Evolutionary conservation across 1,140 invertebrate genomes (phyloP), one percentile per base, ranked within the genome.

Genomic region (Aphelenchoides avenae): DNA sequence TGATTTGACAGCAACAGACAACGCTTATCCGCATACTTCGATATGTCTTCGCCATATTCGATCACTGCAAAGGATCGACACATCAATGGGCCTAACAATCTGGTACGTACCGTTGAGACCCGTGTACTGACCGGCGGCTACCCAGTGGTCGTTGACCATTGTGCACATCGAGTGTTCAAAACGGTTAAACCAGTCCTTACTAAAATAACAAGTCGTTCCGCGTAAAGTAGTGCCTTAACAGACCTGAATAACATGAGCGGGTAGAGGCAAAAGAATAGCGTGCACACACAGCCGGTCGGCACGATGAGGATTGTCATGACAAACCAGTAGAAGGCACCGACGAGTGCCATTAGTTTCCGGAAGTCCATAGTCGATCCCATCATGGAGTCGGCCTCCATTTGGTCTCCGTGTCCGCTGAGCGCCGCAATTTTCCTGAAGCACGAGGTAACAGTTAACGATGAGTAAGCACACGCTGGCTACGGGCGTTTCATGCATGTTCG

Each of bases 71-170:
- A 59, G 3, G 27, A n/a, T n/a, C 29, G 30, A 20, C 39, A 46
- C 11, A 11, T 4, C 22, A 62, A 20, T 15, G 6, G 40, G n/a
- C 7, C 7, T 3, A 5, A 51, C 46, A 54, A 56, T 6, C 9
- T 15, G 11, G 58, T 65, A 39, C 5, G 31, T 31, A 69, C 70
- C 52, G n/a, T 49, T 69, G n/a, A 77, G 26, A 24, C 73, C 73
- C 13, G 52, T 61, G 44, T 58, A 73, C 46, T 61, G 60, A 2
- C 71, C 60, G 3, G 59, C 47, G 6, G 69, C 53, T 9, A 62
- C 55, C 71, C 71, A 73, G 34, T 67, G 64, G 27, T 70, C 73
- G 48, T 73, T 73, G 22, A 76, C 71, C 49, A 76, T 60, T 9
- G 43, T 51, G 46, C 71, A 73, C 11, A 73, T 43, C 13, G 52